phyloP scores from a whole-genome alignment of 2,888 invertebrate genomes.

The Napeogenes sylphis region DNA sequence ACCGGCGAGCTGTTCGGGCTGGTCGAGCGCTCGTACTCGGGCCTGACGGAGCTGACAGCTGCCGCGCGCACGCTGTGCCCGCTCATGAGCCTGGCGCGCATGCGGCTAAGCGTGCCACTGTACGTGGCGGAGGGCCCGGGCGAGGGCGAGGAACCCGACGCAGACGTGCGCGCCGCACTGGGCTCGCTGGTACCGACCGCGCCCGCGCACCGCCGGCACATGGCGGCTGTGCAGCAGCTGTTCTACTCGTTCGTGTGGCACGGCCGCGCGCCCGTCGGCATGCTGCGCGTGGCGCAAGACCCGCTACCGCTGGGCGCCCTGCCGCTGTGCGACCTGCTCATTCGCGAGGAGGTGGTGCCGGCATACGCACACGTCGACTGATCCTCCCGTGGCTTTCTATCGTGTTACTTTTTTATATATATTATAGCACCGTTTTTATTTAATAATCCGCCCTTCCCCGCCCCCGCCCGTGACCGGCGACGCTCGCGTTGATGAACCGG shows the following conservation, averaged over 20 bases:
- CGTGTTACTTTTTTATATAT: too few relatives aligned
- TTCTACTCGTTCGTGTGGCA: conserved; percentile 90
- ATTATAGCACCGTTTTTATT: too few relatives aligned
- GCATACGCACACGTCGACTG: conserved; percentile 87
- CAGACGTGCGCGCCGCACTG: conserved; percentile 88
- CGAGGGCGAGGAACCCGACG: conserved; percentile 60
- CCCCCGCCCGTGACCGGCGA: too few relatives aligned
- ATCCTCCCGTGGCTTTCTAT: conserved; percentile 32
- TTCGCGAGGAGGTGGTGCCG: conserved; percentile 84
- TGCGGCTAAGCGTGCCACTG: conserved; percentile 81
- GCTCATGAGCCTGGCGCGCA: conserved; percentile 80
- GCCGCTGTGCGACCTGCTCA: conserved; percentile 88
- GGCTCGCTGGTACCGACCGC: conserved; percentile 85
- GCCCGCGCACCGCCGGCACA: conserved; percentile 84
- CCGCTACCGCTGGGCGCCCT: conserved; percentile 80
- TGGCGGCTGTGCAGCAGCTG: conserved; percentile 87
- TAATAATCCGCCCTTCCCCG: background rate
- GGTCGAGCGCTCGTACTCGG: conserved; percentile 83
- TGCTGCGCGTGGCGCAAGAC: conserved; percentile 85
- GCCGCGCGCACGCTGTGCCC: conserved; percentile 90
- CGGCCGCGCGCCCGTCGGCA: conserved; percentile 81
- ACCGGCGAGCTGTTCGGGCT: conserved; percentile 79
- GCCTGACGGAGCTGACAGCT: conserved; percentile 84
- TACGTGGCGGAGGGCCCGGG: conserved; percentile 85
- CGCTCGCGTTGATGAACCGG: too few relatives aligned